Evolutionary conservation across 2,797 vertebrate genomes (phyloP), one percentile per base, ranked within the genome.

Genomic region (Chaetophractus vellerosus): DNA sequence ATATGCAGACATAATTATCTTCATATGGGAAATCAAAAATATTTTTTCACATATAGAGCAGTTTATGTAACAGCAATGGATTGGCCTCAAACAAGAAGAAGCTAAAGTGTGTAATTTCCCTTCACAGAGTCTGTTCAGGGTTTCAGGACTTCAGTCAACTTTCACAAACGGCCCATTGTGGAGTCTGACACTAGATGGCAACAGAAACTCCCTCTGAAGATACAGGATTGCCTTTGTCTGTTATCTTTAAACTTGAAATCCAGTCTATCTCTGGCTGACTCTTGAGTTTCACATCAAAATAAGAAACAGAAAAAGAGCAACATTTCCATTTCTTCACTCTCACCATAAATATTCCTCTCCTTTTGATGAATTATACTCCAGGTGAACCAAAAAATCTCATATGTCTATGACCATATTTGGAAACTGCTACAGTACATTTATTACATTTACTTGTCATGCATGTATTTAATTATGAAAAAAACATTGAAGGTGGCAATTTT

Each of bases 171-270:
- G 45, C 36, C 5, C 3, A 2, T 72, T 75, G 2, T 12, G 4
- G 52, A 28, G 11, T 64, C 21, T 38, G 91, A 97, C 98, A 96
- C 98, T 98, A 98, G 98, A 95, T 98, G 98, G 98, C 98, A 97
- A 94, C 96, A 98, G 94, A 98, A 98, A 98, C 95, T 97, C 97
- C 89, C 50, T 91, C 98, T 96, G 55, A n/a, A 52, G 64, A 66
- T 9, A n/a, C 57, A 36, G 6, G 33, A 78, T 28, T 83, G 55
- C 24, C 71, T 93, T 68, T 88, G 55, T 96, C 74, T 57, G 23
- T 82, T 41, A 69, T 6, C 19, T 12, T 59, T 31, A n/a, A 57
- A 28, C 59, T 78, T 86, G 68, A 93, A 96, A 85, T 52, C 1
- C 18, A 50, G 64, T 61, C 55, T 45, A 9, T 63, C 61, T 90